Evolutionary conservation across 1,140 invertebrate species (phyloP).

Genomic region (Diuraphis noxia): DNA sequence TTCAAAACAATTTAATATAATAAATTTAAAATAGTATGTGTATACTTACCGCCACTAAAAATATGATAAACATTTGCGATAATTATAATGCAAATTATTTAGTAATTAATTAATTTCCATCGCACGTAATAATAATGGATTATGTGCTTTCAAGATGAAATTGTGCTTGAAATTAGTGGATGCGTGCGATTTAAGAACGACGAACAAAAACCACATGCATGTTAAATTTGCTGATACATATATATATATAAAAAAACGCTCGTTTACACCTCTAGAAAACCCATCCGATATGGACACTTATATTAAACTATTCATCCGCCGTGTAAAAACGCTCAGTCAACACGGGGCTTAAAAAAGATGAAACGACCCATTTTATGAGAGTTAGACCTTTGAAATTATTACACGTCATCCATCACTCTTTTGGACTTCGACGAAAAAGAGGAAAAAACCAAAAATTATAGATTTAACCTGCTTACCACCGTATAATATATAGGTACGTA

Average conservation of each 20-base stretch:
- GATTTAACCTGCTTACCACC: neutral
- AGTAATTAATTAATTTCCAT: no score
- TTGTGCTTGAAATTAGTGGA: neutral
- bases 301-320: slow-evolving; percentile 16
- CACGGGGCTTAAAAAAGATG: neutral
- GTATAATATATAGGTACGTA: neutral
- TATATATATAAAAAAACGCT: neutral
- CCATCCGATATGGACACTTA: slow-evolving; percentile 29
- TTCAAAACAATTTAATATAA: no score
- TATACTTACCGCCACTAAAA: no score
- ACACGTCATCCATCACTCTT: slow-evolving; percentile 33
- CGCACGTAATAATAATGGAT: neutral
- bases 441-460: slow-evolving; percentile 1
- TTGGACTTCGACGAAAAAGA: neutral
- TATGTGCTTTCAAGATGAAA: neutral
- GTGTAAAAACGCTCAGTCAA: slow-evolving; percentile 35
- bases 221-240: slow-evolving; percentile 27
- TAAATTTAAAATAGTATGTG: no score
- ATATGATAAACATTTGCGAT: no score
- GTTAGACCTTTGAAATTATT: slow-evolving; percentile 27
- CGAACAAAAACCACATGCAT: neutral
- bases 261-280: neutral
- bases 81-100: no score
- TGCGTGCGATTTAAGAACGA: neutral
- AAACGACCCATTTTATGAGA: slow-evolving; percentile 17